Conservation (phyloP, 2,888 invertebrate species). For the Plusia festucae region DNA sequence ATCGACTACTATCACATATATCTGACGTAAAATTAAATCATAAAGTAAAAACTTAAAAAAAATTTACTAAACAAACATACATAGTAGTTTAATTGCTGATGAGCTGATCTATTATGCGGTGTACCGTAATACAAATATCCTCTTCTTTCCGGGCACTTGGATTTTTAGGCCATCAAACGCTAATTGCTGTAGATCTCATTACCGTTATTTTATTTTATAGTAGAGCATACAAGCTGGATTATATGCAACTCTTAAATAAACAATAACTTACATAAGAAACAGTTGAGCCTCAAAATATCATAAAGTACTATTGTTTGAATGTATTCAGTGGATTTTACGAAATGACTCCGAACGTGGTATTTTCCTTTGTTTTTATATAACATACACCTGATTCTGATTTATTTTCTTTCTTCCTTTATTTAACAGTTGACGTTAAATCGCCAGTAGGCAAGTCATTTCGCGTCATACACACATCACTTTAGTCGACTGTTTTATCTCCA, state of each 20-base stretch:
- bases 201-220: background rate
- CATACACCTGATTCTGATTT: background rate
- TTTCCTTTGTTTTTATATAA: background rate
- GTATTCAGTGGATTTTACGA: no score
- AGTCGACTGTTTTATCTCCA: background rate
- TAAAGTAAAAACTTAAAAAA: background rate
- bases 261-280: background rate
- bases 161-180: background rate
- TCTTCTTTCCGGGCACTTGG: background rate
- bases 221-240: background rate
- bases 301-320: no score
- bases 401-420: background rate
- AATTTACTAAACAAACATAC: background rate
- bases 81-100: background rate
- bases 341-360: background rate
- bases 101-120: background rate
- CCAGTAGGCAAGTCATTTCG: background rate
- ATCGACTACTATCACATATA: background rate
- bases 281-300: background rate
- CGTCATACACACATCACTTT: constrained; percentile 4
- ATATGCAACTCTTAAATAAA: background rate
- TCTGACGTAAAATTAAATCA: background rate
- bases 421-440: constrained; percentile 1
- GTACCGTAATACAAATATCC: background rate
- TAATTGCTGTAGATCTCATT: background rate